phyloP scores from a whole-genome alignment of 2,113 vertebrate genomes.

The Marmota monax region DNA sequence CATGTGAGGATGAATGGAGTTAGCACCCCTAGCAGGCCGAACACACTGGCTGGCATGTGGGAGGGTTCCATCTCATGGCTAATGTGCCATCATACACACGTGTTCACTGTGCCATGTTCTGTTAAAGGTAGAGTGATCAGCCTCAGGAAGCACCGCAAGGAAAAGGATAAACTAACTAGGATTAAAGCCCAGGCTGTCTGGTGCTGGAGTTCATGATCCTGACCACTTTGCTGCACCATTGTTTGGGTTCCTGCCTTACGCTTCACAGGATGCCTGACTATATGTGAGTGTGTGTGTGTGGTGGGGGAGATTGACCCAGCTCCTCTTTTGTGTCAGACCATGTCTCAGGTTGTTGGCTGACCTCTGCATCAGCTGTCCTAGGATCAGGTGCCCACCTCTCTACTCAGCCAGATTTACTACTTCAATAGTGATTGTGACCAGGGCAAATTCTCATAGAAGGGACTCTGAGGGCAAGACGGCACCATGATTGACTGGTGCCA shows the following conservation, averaged over 20 bases:
- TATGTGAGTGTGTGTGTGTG: too few species aligned
- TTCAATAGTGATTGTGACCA: neutral
- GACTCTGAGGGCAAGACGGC: neutral
- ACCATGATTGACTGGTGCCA: neutral
- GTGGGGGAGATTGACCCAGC: neutral
- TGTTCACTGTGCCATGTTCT: rapidly evolving
- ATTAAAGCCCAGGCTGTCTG: neutral
- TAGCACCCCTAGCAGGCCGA: neutral
- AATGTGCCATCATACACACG: rapidly evolving
- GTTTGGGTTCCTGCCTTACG: neutral
- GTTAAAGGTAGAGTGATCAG: rapidly evolving
- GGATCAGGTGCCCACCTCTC: neutral
- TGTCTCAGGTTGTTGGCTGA: too few species aligned
- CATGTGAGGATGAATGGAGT: neutral
- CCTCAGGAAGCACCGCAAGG: too few species aligned
- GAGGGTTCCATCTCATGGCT: neutral
- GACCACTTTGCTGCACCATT: neutral
- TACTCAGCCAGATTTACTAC: neutral
- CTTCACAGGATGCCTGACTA: neutral
- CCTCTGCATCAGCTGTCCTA: neutral
- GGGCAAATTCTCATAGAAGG: neutral
- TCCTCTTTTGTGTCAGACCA: neutral
- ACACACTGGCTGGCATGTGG: neutral
- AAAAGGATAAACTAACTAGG: neutral
- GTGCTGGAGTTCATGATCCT: neutral